These are phyloP conservation scores for Papilio dardanus DNA, from an alignment of 1,140 invertebrate species.

Conservation along the genomic window DNA sequence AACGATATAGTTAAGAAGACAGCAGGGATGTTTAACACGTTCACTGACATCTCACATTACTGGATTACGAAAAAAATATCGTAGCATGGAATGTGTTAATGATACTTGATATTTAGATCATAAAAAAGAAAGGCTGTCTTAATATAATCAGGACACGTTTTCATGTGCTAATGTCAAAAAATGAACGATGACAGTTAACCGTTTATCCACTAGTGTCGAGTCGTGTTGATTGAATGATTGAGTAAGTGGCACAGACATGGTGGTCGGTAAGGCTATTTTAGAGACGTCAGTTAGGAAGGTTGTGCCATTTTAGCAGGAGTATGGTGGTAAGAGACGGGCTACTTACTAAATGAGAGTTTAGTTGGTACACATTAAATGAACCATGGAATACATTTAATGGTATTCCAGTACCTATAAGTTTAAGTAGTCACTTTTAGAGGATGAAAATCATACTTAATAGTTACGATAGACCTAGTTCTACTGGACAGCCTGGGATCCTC, in stretches of 20 bases:
- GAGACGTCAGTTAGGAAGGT: background rate
- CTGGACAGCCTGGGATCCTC: no score
- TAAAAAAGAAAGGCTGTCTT: background rate
- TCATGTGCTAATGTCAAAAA: background rate
- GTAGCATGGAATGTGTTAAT: background rate
- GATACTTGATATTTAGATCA: background rate
- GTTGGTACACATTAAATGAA: no score
- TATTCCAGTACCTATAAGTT: no score
- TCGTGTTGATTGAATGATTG: conserved; percentile 8
- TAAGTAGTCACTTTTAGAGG: no score
- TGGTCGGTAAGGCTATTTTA: background rate
- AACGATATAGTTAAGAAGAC: no score
- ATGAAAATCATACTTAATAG: no score
- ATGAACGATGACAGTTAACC: conserved; percentile 16
- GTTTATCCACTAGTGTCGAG: conserved; percentile 25
- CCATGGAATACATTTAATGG: no score
- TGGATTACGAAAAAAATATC: no score
- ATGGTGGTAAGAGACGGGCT: background rate
- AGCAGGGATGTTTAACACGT: no score
- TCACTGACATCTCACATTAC: no score
- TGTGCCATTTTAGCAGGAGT: background rate
- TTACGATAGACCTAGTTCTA: no score
- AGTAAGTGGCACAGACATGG: background rate
- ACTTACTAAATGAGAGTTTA: no score
- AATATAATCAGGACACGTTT: conserved; percentile 2